Conservation (phyloP, 2,797 vertebrate genomes). For the Sebastes vulpes region DNA sequence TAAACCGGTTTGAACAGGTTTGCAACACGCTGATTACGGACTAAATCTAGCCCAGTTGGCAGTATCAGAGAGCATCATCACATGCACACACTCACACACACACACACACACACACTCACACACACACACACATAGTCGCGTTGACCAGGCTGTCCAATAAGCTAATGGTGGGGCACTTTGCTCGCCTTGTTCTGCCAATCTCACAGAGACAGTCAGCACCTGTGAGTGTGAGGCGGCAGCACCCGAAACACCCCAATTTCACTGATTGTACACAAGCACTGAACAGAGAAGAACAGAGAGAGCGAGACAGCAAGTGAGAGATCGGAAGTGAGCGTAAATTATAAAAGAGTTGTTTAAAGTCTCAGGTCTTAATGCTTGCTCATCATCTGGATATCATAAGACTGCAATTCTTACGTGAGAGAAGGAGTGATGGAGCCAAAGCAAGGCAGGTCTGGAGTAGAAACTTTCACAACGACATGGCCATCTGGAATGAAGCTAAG, state of each 20-base stretch:
- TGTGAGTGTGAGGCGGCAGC: constrained; percentile 22
- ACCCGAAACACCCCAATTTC: constrained; percentile 33
- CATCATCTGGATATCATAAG: constrained; percentile 6
- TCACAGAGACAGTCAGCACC: constrained; percentile 46
- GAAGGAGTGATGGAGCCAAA: neutral
- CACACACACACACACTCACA: neutral
- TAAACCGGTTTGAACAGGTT: constrained; percentile 9
- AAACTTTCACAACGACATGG: neutral
- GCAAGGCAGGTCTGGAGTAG: neutral
- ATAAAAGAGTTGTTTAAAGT: constrained; percentile 19
- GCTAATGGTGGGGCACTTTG: constrained; percentile 51
- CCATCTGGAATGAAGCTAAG: too few relatives aligned
- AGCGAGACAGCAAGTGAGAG: neutral
- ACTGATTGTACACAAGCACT: constrained; percentile 24
- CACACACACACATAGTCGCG: neutral
- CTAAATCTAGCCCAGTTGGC: constrained; percentile 1
- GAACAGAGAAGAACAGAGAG: neutral
- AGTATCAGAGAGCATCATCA: neutral
- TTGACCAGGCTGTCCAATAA: constrained; percentile 50
- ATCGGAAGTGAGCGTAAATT: constrained; percentile 14
- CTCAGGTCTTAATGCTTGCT: constrained; percentile 28
- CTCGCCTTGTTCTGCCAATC: constrained; percentile 45
- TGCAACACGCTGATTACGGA: constrained; percentile 4
- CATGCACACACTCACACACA: neutral
- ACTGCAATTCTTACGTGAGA: neutral